Percentiles rank a stretch among this genome's conserved stretches.
These are phyloP conservation scores for Cerastis leucographa DNA, from an alignment of 2,888 invertebrate species.

Conservation along the genomic window DNA sequence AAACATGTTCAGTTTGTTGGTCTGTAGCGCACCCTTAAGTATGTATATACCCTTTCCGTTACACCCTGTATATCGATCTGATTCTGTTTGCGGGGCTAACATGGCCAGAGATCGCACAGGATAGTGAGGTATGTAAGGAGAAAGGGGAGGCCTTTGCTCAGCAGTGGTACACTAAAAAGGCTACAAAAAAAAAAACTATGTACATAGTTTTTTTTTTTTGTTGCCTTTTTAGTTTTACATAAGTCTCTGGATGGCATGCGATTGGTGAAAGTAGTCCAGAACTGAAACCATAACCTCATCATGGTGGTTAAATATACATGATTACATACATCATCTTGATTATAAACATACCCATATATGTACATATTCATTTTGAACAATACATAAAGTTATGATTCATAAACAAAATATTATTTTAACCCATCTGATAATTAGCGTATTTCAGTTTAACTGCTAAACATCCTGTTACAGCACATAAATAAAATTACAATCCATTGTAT, in stretches of 20 bases:
- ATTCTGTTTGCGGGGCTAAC: too few relatives aligned
- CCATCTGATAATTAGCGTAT: background rate
- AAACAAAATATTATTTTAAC: constrained; percentile 4
- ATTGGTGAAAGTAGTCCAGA: background rate
- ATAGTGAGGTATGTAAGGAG: too few relatives aligned
- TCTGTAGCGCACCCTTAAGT: too few relatives aligned
- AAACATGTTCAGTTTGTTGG: too few relatives aligned
- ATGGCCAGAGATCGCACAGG: too few relatives aligned
- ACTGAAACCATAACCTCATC: background rate
- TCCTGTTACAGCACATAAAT: constrained; percentile 54
- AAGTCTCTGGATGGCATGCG: background rate
- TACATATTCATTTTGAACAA: background rate
- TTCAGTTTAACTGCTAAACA: constrained; percentile 16
- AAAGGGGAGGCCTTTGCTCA: too few relatives aligned
- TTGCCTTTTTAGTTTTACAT: too few relatives aligned
- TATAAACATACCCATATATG: background rate
- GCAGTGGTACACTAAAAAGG: too few relatives aligned
- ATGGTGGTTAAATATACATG: background rate
- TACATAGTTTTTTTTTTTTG: too few relatives aligned
- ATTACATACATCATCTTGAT: background rate
- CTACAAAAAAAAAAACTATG: too few relatives aligned
- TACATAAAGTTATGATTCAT: background rate
- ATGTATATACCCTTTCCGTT: too few relatives aligned
- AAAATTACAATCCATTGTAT: constrained; percentile 28
- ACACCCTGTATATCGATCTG: too few relatives aligned